Evolutionary conservation across 1,140 invertebrate genomes (phyloP), one percentile per base, ranked within the genome.

Genomic region (Drosophila suzukii): DNA sequence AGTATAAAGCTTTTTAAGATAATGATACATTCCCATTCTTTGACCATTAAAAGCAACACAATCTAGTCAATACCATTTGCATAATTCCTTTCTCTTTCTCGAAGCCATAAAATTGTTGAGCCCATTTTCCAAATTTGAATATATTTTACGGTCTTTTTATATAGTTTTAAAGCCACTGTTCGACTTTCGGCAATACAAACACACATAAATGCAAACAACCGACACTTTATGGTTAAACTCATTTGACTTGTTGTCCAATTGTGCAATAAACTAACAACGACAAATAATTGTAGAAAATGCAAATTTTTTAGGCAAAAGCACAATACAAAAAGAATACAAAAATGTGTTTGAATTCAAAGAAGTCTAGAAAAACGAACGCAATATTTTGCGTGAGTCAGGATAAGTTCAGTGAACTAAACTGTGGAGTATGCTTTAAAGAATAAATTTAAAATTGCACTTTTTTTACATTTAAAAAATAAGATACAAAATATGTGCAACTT

Each of bases 191-290:
- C 54, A 20, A 41, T 61, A 50, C 63, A 55, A 41, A 36, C 17
- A 53, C 60, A 56, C 38, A 32, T 32, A 44, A 17, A 15, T 3
- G 17, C 41, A 36, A 56, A 71, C 67, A 58, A 41, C 65, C 44
- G 67, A 84, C 72, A 68, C 66, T 74, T 81, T 73, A 81, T 81
- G 66, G 57, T 73, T 81, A 77, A 76, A 71, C 73, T 73, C 72
- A 86, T 76, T 84, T 60, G 74, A 85, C 81, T 84, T 84, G 81
- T 76, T 81, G 73, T 86, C 65, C 68, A 71, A 78, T 85, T 85
- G 82, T 66, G 70, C 81, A 81, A 85, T 84, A 77, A 75, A 78
- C 73, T 49, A 70, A 78, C 81, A 81, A 58, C 62, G 68, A 56
- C 74, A 70, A 81, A 78, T 74, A 78, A 77, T 71, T 81, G 79